Evolutionary conservation across 2,888 invertebrate species (phyloP).

Genomic region (Hirudinaria manillensis): DNA sequence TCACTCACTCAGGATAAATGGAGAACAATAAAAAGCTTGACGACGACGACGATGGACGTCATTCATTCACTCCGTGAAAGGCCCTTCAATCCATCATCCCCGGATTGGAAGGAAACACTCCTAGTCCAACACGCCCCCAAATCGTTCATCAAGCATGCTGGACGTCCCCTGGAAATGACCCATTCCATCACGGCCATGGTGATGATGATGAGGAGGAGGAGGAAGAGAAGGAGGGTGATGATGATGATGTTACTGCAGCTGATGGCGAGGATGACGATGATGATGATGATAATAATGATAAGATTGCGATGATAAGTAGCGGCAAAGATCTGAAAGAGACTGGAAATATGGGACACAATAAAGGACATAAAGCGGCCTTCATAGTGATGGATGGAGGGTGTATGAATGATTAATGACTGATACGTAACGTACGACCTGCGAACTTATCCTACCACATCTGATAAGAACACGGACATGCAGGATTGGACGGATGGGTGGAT

Average conservation of each 20-base stretch:
- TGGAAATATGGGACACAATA: no score
- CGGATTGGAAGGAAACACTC: no score
- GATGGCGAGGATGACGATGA: not conserved
- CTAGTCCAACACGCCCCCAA: no score
- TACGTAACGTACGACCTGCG: no score
- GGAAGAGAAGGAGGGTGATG: not conserved
- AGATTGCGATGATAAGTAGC: no score
- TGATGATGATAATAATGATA: not conserved
- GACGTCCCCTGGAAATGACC: no score
- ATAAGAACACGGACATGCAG: not conserved
- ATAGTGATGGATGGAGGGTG: not conserved
- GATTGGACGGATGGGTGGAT: not conserved
- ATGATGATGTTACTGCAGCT: not conserved
- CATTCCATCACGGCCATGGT: not conserved
- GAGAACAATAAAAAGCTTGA: not conserved
- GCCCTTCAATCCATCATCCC: no score
- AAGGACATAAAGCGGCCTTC: no score
- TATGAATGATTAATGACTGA: not conserved
- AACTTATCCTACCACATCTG: no score
- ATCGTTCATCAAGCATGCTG: no score
- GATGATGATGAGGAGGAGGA: constrained; percentile 4
- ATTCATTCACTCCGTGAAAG: no score
- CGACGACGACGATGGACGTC: not conserved
- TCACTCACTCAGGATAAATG: not conserved
- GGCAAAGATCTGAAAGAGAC: no score